Conservation (phyloP, 2,888 invertebrate species). For the Plebejus anna region DNA sequence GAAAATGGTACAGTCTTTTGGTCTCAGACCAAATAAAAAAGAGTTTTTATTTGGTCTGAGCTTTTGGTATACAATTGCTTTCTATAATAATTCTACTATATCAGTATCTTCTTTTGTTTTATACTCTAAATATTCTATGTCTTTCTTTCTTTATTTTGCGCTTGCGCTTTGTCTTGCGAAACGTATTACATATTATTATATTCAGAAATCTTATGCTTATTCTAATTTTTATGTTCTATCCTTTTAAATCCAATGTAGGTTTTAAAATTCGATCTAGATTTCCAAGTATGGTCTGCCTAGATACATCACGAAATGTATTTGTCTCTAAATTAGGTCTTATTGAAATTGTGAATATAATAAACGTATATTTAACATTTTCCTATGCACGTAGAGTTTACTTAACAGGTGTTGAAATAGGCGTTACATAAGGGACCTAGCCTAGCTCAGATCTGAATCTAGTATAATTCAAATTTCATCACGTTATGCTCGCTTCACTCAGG, state of each 20-base stretch:
- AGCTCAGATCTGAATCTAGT: conserved; percentile 12
- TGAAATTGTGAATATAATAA: neutral
- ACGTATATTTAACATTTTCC: neutral
- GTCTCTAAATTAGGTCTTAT: neutral
- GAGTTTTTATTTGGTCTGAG: too few species aligned
- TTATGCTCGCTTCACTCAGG: neutral
- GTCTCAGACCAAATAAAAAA: too few species aligned
- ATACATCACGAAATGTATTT: neutral
- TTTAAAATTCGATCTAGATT: neutral
- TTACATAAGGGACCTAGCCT: conserved; percentile 25
- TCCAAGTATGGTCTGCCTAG: neutral
- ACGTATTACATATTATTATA: neutral
- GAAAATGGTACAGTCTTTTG: too few species aligned
- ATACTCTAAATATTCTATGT: too few species aligned
- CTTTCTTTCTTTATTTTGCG: too few species aligned
- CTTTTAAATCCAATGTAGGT: neutral
- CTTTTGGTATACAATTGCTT: neutral
- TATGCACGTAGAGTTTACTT: conserved; percentile 1
- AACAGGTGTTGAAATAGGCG: conserved; percentile 9
- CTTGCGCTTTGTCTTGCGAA: neutral
- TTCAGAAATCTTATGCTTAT: neutral
- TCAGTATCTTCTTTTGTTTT: neutral
- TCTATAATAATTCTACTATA: neutral
- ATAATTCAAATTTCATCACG: conserved; percentile 21
- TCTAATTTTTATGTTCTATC: neutral